These are phyloP conservation scores for Silurus lanzhouensis DNA, from an alignment of 2,797 vertebrate genomes.

Conservation along the genomic window DNA sequence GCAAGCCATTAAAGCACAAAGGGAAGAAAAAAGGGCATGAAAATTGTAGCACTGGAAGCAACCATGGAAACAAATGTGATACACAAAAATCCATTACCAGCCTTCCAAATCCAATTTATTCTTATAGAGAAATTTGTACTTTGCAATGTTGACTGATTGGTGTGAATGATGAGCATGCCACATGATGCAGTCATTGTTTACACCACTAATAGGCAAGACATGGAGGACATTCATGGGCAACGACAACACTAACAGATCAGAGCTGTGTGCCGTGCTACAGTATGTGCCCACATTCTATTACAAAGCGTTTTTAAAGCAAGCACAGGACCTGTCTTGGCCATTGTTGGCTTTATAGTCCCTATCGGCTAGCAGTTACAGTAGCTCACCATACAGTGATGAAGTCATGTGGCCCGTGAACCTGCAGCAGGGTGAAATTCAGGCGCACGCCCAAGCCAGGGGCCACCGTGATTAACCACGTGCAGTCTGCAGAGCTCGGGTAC, in stretches of 20 bases:
- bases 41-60: slow-evolving; percentile 7
- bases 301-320: background rate
- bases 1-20: slow-evolving; percentile 26
- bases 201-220: background rate
- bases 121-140: background rate
- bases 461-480: slow-evolving; percentile 90
- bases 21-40: slow-evolving; percentile 6
- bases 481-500: slow-evolving; percentile 92
- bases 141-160: background rate
- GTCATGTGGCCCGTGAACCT: slow-evolving; percentile 91
- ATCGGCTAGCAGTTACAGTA: background rate
- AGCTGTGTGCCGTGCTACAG: background rate
- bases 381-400: slow-evolving; percentile 95
- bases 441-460: slow-evolving; percentile 86
- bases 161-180: slow-evolving; percentile 21
- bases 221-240: background rate
- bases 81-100: slow-evolving; percentile 29
- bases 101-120: slow-evolving; percentile 29
- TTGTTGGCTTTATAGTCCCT: background rate
- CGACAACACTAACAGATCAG: background rate
- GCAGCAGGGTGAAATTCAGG: slow-evolving; percentile 92
- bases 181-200: background rate
- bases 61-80: slow-evolving; percentile 11
- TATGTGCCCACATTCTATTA: background rate
- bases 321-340: too few relatives aligned